Evolutionary conservation across 2,113 vertebrate genomes (phyloP).

Genomic region (Accipiter virgatus): DNA sequence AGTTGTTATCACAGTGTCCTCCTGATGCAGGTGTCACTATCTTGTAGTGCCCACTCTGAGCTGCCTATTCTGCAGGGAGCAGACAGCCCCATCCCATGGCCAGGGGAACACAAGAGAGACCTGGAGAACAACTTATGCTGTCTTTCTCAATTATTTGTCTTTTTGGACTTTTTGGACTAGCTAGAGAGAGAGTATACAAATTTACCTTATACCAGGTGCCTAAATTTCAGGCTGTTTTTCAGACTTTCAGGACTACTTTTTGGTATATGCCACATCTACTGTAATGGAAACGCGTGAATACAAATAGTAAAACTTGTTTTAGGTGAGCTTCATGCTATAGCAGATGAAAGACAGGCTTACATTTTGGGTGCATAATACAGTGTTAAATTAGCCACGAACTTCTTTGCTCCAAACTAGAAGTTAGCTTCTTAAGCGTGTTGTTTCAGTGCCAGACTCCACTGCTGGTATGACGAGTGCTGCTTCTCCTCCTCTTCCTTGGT

Average conservation of each 20-base stretch:
- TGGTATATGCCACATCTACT: neutral
- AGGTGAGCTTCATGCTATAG: neutral
- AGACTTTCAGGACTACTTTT: neutral
- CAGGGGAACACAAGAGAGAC: too few species aligned
- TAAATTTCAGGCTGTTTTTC: neutral
- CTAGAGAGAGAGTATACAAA: neutral
- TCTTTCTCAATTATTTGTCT: neutral
- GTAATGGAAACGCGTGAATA: neutral
- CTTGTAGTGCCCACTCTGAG: too few species aligned
- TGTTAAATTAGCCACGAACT: neutral
- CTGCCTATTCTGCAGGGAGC: too few species aligned
- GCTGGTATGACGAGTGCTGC: neutral
- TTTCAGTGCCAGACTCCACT: neutral
- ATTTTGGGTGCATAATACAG: neutral
- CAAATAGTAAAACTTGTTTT: neutral
- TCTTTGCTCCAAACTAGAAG: neutral
- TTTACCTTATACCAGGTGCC: neutral
- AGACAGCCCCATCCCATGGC: too few species aligned
- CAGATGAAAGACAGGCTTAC: neutral
- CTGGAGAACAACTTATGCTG: neutral
- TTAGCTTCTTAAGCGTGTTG: rapidly evolving
- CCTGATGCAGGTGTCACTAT: too few species aligned
- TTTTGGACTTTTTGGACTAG: neutral
- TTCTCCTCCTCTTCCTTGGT: neutral
- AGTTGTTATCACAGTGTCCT: too few species aligned